These are phyloP conservation scores for Mastomys natalensis DNA, from an alignment of 2,113 vertebrate species.

Conservation along the genomic window DNA sequence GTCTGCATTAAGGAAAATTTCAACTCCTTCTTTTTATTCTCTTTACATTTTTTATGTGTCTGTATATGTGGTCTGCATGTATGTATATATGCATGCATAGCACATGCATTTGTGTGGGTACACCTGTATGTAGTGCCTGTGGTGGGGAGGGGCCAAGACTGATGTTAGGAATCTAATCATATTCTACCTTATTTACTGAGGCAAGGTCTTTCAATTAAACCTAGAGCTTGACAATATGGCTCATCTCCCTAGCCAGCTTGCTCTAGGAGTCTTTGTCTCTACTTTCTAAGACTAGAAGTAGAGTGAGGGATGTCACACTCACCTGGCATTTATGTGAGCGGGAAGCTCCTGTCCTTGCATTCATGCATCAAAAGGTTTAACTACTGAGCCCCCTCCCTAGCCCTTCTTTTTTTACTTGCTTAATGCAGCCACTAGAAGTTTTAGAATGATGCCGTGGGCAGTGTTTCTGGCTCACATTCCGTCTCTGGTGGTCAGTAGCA, in stretches of 20 bases:
- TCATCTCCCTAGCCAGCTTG: not conserved
- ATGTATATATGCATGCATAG: not conserved
- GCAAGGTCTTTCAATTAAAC: not conserved
- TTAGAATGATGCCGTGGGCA: not conserved
- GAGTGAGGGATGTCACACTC: not conserved
- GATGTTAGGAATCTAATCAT: too few species aligned
- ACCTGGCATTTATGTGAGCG: not conserved
- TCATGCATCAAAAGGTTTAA: not conserved
- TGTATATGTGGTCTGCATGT: not conserved
- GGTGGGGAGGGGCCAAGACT: too few species aligned
- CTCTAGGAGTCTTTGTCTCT: not conserved
- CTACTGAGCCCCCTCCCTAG: not conserved
- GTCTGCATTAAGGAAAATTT: not conserved
- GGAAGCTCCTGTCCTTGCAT: not conserved
- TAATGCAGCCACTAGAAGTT: not conserved
- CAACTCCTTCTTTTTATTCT: not conserved
- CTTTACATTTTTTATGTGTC: not conserved
- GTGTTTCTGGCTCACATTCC: not conserved
- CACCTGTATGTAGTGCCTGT: not conserved
- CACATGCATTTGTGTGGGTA: not conserved
- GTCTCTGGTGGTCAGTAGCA: not conserved
- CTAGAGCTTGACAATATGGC: not conserved
- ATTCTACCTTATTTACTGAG: not conserved
- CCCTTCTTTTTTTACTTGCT: not conserved
- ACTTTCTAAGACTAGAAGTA: not conserved